Conservation (phyloP, 2,888 invertebrate genomes). For the Drosophila koepferae region DNA sequence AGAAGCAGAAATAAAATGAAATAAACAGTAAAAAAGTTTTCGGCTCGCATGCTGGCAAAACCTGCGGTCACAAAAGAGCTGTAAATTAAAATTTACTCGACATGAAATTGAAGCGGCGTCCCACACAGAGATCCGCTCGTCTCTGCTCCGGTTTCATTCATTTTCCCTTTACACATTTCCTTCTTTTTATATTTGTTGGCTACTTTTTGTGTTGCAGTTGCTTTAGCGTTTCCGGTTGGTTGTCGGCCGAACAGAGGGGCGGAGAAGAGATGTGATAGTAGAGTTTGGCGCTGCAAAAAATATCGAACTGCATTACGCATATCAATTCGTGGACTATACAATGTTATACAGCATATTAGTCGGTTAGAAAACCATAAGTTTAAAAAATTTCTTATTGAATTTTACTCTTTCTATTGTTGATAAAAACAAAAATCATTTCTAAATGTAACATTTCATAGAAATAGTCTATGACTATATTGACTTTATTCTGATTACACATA, state of each 20-base stretch:
- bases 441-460: too few relatives aligned
- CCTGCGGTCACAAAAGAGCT: slow-evolving; percentile 77
- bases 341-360: not conserved
- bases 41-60: slow-evolving; percentile 63
- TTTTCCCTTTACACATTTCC: slow-evolving; percentile 13
- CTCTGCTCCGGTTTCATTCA: slow-evolving; percentile 16
- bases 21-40: slow-evolving; percentile 39
- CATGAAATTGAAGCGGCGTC: slow-evolving; percentile 69
- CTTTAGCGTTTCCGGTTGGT: slow-evolving; percentile 41
- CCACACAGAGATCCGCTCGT: slow-evolving; percentile 16
- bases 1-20: not conserved
- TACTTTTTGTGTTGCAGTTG: slow-evolving; percentile 36
- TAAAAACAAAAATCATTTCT: too few relatives aligned
- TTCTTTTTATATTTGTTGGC: not conserved
- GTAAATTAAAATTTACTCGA: slow-evolving; percentile 78
- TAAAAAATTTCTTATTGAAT: too few relatives aligned
- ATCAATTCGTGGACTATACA: not conserved
- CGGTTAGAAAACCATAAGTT: too few relatives aligned
- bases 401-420: too few relatives aligned
- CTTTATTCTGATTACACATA: not conserved
- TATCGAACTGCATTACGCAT: slow-evolving; percentile 22
- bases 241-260: not conserved
- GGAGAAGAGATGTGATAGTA: not conserved
- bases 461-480: not conserved
- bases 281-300: slow-evolving; percentile 29